Percentiles rank a stretch among this genome's conserved stretches.
These are phyloP conservation scores for Andrena minutula DNA, from an alignment of 2,888 invertebrate genomes.

Conservation along the genomic window DNA sequence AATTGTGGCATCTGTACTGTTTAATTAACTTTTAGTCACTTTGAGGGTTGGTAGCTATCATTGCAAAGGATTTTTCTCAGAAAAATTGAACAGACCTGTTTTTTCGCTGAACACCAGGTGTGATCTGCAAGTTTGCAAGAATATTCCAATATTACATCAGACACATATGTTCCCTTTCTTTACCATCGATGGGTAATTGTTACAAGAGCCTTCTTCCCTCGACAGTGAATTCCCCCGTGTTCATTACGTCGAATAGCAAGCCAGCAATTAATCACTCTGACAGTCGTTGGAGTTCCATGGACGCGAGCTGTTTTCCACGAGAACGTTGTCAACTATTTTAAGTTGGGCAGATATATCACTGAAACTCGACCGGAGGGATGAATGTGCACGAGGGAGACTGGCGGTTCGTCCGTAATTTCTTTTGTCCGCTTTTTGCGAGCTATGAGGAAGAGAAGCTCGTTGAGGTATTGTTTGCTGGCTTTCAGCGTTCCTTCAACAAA, in stretches of 20 bases:
- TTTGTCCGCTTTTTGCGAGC: neutral
- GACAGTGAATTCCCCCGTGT: constrained; percentile 24
- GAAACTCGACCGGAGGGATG: neutral
- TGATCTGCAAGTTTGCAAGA: neutral
- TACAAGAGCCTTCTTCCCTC: constrained; percentile 15
- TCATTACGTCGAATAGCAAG: constrained; percentile 18
- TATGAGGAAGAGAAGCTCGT: neutral
- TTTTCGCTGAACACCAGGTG: too few species aligned
- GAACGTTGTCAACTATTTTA: constrained; percentile 45
- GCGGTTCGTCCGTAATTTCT: constrained; percentile 16
- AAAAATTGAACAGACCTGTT: neutral
- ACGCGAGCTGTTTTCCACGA: constrained; percentile 23
- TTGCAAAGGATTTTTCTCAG: neutral
- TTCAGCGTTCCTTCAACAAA: neutral
- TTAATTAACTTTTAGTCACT: too few species aligned
- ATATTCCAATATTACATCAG: neutral
- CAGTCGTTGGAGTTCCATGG: constrained; percentile 22
- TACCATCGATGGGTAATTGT: constrained; percentile 43
- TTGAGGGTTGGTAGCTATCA: too few species aligned
- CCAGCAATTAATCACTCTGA: constrained; percentile 53
- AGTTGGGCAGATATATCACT: constrained; percentile 38
- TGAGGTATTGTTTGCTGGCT: neutral
- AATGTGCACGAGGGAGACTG: neutral
- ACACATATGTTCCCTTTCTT: constrained; percentile 16
- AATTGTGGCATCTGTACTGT: too few species aligned